Base-by-base conservation (phyloP, 2,797 vertebrate species). In the Takifugu ocellatus region DNA sequence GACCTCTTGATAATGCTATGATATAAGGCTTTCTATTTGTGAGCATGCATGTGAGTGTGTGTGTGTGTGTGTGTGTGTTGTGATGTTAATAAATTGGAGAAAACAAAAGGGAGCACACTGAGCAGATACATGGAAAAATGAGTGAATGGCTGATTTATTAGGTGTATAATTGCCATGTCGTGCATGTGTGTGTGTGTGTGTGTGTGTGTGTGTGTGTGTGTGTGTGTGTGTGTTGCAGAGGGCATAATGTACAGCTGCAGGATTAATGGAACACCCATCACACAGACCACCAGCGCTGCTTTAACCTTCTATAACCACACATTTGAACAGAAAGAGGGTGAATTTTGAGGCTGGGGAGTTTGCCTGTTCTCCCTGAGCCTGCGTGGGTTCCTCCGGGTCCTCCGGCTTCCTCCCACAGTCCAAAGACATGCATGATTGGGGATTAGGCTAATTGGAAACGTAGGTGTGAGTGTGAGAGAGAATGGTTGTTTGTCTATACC, bases 141-240 rank as follows among this genome's bases (percentile, higher is more conserved):
- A 75, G 64, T 77, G 75, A 80, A 60, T 72, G 82, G 82, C 74
- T 77, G 84, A 90, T 89, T 89, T 89, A 88, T 86, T 79, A 70
- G 71, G 82, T 88, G 83, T 72, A 72, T 83, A 84, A 90, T 79
- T 75, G 79, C 73, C 50, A 76, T 66, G 66, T 64, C 59, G 70
- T 62, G 63, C 52, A 64, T 42, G 68, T 69, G 58, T 81, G 42
- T 43, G 36, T 14, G 16, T 44, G 36, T 51, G 51, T 63, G 59
- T 31, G 54, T 31, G 43, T 17, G n/a, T 17, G 43, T 45, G 4
- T 45, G 15, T n/a, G 43, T 45, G 43, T 45, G 14, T 17, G 16
- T 45, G 43, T 45, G 43, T n/a, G 49, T 59, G 58, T 65, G 59
- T 58, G 54, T 61, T 70, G 53, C 50, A 78, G 49, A 54, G 51